phyloP scores from a whole-genome alignment of 1,140 invertebrate species.

The Papilio polytes region DNA sequence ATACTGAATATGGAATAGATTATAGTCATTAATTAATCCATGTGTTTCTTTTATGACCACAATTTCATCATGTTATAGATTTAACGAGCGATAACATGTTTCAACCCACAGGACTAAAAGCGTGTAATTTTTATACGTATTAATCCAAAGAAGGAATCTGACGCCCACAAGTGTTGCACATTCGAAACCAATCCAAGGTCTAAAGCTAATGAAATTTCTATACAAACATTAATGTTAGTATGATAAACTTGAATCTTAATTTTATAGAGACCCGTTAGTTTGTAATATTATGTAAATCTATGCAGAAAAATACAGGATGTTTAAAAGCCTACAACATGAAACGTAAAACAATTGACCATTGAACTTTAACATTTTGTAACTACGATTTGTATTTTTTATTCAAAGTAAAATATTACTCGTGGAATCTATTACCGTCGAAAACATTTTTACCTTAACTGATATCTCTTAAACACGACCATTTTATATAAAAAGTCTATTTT shows the following conservation, averaged over 20 bases:
- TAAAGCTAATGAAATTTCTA: not conserved
- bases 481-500: not conserved
- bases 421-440: not conserved
- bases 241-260: not conserved
- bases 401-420: not conserved
- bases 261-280: not conserved
- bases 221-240: not conserved
- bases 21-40: no score
- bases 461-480: not conserved
- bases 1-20: no score
- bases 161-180: not conserved
- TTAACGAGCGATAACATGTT: not conserved
- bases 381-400: not conserved
- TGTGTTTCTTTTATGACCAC: no score
- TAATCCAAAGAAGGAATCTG: not conserved
- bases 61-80: not conserved
- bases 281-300: not conserved
- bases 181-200: not conserved
- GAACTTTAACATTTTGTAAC: not conserved
- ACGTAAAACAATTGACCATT: not conserved
- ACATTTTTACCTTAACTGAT: not conserved
- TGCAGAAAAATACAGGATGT: not conserved
- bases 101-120: slow-evolving; percentile 4
- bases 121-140: not conserved
- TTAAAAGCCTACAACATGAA: not conserved